These are phyloP conservation scores for Antechinus flavipes DNA, from an alignment of 2,113 vertebrate species.

Conservation along the genomic window DNA sequence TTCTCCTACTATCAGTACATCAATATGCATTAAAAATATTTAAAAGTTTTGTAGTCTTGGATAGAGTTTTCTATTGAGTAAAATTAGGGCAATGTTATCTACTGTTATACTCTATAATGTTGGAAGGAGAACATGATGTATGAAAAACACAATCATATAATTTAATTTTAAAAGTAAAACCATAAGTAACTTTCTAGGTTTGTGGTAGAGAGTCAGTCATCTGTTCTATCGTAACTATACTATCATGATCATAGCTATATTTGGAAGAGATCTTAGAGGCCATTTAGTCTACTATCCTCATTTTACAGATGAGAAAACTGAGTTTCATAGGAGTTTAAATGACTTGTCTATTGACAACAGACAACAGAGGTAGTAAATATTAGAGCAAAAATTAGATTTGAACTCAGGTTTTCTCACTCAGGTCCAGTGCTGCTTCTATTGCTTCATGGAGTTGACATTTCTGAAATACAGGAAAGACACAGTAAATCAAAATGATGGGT, in stretches of 20 bases:
- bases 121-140: background rate
- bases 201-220: background rate
- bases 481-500: background rate
- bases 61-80: background rate
- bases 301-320: background rate
- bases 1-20: background rate
- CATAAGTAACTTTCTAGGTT: background rate
- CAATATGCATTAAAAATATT: background rate
- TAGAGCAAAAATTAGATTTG: background rate
- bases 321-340: background rate
- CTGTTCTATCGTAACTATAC: background rate
- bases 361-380: background rate
- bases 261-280: background rate
- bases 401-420: background rate
- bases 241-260: background rate
- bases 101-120: background rate
- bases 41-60: background rate
- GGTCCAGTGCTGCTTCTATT: background rate
- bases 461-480: background rate
- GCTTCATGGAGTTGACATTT: background rate
- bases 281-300: background rate
- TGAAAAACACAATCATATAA: background rate
- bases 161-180: background rate
- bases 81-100: background rate
- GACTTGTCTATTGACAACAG: background rate